Conservation (phyloP, 2,888 invertebrate genomes). For the Pollenia griseotomentosa region DNA sequence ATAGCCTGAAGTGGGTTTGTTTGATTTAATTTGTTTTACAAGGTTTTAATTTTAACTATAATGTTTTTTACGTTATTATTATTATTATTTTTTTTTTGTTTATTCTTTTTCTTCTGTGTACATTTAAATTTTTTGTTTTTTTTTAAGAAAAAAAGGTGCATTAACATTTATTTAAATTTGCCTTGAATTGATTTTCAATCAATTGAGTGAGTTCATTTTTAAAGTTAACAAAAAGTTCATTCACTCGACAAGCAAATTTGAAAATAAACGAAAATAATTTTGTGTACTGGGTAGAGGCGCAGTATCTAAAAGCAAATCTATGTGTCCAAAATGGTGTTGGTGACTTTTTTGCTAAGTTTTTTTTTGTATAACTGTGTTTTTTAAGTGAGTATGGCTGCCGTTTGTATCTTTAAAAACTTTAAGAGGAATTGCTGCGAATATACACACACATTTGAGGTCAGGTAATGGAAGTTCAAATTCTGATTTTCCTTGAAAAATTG, state of each 20-base stretch:
- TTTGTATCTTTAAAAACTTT: slow-evolving; percentile 3
- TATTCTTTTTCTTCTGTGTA: slow-evolving; percentile 1
- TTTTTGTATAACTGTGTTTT: not conserved
- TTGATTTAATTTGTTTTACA: slow-evolving; percentile 46
- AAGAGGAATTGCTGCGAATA: slow-evolving; percentile 32
- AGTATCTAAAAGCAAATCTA: slow-evolving; percentile 60
- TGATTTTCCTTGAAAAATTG: too few relatives aligned
- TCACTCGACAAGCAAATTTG: slow-evolving; percentile 41
- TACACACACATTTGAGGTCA: slow-evolving; percentile 1
- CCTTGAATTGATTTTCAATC: slow-evolving; percentile 64
- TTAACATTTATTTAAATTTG: slow-evolving; percentile 67
- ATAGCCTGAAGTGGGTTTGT: slow-evolving; percentile 24
- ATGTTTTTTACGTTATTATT: slow-evolving; percentile 7
- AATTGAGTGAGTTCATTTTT: slow-evolving; percentile 32
- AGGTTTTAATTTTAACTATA: slow-evolving; percentile 50
- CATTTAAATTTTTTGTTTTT: not conserved
- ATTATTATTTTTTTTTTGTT: slow-evolving; percentile 4
- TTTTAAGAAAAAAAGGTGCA: slow-evolving; percentile 45
- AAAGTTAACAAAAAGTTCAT: slow-evolving; percentile 62
- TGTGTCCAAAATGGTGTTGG: slow-evolving; percentile 40
- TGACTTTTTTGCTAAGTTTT: not conserved
- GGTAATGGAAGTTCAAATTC: too few relatives aligned
- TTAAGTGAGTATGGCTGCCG: slow-evolving; percentile 30
- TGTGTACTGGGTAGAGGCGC: slow-evolving; percentile 55
- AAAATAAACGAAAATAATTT: slow-evolving; percentile 4